Percentiles rank a stretch among this genome's conserved stretches.
These are phyloP conservation scores for Hesperophylax magnus DNA, from an alignment of 1,140 invertebrate species.

Conservation along the genomic window DNA sequence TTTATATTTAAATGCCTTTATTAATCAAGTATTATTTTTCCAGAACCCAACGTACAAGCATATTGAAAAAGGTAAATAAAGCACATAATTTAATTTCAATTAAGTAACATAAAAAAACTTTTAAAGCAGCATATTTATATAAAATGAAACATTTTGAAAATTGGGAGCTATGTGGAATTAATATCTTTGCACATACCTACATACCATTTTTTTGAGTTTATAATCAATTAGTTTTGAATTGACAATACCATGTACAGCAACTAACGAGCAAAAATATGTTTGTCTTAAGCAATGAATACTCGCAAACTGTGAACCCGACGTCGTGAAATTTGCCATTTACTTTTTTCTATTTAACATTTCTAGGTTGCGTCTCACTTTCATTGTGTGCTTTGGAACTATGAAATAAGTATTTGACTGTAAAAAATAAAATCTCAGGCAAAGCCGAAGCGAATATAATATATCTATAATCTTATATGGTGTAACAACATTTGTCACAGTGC, in stretches of 20 bases:
- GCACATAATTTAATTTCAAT: not conserved
- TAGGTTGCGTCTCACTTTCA: no score
- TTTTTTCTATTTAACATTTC: no score
- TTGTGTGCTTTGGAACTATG: no score
- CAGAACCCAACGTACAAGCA: constrained; percentile 18
- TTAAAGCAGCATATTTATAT: not conserved
- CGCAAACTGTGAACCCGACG: no score
- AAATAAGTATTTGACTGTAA: no score
- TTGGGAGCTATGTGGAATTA: not conserved
- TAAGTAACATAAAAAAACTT: not conserved
- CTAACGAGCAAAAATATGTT: not conserved
- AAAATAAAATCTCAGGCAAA: no score
- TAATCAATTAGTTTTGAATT: not conserved
- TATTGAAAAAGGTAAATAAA: constrained; percentile 31
- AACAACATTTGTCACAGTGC: no score
- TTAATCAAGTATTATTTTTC: not conserved
- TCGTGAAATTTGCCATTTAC: no score
- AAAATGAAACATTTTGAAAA: not conserved
- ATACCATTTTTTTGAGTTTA: not conserved
- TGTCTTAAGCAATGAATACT: no score
- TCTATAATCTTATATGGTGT: no score
- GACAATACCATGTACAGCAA: not conserved
- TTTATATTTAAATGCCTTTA: not conserved
- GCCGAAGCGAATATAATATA: no score
- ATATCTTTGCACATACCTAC: no score